Percentiles rank a stretch among this genome's conserved stretches.
phyloP scores from a whole-genome alignment of 2,797 vertebrate species.

The Pseudopleuronectes americanus region DNA sequence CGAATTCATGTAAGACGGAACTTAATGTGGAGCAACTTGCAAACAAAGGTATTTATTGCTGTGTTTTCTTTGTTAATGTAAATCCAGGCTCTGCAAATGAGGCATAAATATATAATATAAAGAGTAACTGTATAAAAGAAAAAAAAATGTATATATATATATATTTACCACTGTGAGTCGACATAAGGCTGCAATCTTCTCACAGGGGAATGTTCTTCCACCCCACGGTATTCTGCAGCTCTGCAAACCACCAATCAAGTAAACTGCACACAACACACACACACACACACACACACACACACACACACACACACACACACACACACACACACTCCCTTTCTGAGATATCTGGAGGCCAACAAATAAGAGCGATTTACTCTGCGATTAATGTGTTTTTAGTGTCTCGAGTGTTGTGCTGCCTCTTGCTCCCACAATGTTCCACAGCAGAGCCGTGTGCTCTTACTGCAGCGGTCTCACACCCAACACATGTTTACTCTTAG shows the following conservation, averaged over 20 bases:
- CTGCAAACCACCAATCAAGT: slow-evolving; percentile 20
- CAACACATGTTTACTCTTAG: slow-evolving; percentile 51
- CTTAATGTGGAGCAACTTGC: not conserved
- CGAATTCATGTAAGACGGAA: too few species aligned
- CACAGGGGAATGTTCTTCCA: slow-evolving; percentile 16
- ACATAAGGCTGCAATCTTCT: slow-evolving; percentile 13
- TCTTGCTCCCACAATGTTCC: not conserved
- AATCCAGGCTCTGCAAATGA: slow-evolving; percentile 5
- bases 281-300: not conserved
- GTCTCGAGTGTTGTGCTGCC: not conserved
- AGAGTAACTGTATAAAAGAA: not conserved
- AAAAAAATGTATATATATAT: too few species aligned
- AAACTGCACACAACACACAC: slow-evolving; percentile 7
- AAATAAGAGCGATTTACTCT: slow-evolving; percentile 11
- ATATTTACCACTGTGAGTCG: slow-evolving; percentile 19
- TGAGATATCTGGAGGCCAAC: not conserved
- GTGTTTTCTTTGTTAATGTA: not conserved
- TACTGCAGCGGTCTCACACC: not conserved
- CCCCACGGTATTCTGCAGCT: not conserved
- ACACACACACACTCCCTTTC: not conserved
- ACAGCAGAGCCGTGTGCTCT: not conserved
- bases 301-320: not conserved
- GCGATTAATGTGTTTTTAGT: not conserved
- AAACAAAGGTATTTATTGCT: not conserved
- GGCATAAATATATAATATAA: slow-evolving; percentile 32